phyloP scores from a whole-genome alignment of 2,797 vertebrate species.

The Gorsachius magnificus region DNA sequence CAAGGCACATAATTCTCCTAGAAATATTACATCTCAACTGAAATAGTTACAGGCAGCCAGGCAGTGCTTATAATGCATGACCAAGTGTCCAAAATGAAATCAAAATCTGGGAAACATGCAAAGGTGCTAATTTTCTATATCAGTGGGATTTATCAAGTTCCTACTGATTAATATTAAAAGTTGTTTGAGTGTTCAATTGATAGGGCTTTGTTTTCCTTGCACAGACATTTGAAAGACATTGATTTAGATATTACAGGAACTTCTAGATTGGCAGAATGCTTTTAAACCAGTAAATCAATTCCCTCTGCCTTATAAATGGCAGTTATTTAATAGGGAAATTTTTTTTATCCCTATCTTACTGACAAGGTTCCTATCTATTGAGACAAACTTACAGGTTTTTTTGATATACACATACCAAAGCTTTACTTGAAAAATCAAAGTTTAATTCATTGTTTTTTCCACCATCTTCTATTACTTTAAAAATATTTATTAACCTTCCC shows the following conservation, averaged over 20 bases:
- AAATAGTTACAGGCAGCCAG: constrained; percentile 71
- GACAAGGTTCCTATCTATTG: constrained; percentile 29
- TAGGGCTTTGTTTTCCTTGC: constrained; percentile 70
- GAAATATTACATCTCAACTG: constrained; percentile 78
- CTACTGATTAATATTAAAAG: constrained; percentile 75
- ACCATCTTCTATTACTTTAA: constrained; percentile 4
- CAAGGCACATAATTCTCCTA: constrained; percentile 76
- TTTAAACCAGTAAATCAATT: constrained; percentile 67
- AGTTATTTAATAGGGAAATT: constrained; percentile 2
- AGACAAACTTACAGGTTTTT: constrained; percentile 11
- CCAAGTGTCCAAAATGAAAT: constrained; percentile 75
- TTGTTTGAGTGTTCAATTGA: constrained; percentile 68
- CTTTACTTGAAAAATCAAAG: constrained; percentile 7
- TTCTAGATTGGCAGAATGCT: constrained; percentile 53
- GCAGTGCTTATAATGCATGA: constrained; percentile 75
- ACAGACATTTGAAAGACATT: constrained; percentile 70
- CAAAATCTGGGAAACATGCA: constrained; percentile 73
- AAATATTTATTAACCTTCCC: constrained; percentile 40
- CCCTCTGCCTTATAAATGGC: constrained; percentile 33
- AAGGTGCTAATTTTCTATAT: constrained; percentile 80
- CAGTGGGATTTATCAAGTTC: constrained; percentile 77
- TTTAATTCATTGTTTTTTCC: constrained; percentile 30
- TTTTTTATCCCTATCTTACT: neutral
- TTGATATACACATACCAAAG: neutral
- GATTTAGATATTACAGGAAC: constrained; percentile 71